These are phyloP conservation scores for Echiichthys vipera DNA, from an alignment of 2,797 vertebrate genomes.

Conservation along the genomic window DNA sequence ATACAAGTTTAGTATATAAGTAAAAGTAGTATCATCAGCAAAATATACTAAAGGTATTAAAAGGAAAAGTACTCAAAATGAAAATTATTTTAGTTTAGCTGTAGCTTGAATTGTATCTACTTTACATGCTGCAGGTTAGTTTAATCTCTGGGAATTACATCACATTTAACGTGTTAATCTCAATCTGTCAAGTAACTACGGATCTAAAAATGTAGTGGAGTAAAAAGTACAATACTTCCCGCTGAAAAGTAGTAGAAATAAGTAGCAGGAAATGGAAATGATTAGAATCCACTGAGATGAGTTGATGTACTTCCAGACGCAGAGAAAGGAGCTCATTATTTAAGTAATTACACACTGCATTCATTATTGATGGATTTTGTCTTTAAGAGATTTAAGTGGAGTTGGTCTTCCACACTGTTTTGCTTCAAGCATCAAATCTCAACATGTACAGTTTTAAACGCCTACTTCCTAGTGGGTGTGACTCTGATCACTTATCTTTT, in stretches of 20 bases:
- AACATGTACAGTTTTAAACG: neutral
- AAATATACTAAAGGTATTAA: neutral
- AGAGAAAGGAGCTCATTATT: neutral
- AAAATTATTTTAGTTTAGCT: neutral
- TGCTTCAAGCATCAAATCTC: neutral
- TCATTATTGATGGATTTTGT: neutral
- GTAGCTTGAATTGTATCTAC: neutral
- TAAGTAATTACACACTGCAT: neutral
- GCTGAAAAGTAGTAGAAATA: neutral
- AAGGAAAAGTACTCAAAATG: too few relatives aligned
- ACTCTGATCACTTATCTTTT: constrained; percentile 26
- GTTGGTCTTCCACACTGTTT: neutral
- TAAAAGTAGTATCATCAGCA: neutral
- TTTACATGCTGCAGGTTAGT: neutral
- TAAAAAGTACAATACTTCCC: neutral
- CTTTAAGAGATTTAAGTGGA: neutral
- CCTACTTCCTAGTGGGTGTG: neutral
- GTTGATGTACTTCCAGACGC: neutral
- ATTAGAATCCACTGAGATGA: neutral
- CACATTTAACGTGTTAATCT: neutral
- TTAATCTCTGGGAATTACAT: neutral
- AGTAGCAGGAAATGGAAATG: neutral
- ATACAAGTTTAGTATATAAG: neutral
- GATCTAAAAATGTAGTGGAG: neutral
- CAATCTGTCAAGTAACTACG: neutral